Conservation (phyloP, 2,113 vertebrate genomes). For the Herpetotheres cachinnans region DNA sequence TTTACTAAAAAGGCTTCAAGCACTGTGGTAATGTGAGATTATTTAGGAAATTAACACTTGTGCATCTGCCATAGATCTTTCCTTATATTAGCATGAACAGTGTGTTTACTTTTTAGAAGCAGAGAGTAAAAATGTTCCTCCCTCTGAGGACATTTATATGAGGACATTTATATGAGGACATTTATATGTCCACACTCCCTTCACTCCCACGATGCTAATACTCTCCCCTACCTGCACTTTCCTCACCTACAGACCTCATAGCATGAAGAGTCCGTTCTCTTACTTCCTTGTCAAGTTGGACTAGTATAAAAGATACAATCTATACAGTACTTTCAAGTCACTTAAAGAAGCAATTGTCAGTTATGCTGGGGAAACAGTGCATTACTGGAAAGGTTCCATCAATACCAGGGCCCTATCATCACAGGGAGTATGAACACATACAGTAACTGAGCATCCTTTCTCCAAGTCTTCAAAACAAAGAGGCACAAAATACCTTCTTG, state of each 20-base stretch:
- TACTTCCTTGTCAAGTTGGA: background rate
- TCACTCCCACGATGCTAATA: background rate
- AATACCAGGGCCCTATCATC: background rate
- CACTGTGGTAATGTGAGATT: conserved; percentile 62
- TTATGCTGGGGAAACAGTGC: background rate
- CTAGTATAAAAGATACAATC: background rate
- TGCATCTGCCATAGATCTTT: conserved; percentile 62
- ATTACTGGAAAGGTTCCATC: background rate
- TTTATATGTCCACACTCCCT: background rate
- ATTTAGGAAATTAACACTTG: conserved; percentile 75
- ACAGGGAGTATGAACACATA: background rate
- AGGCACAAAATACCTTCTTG: background rate
- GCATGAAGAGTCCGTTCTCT: background rate
- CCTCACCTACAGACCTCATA: background rate
- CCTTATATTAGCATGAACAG: background rate
- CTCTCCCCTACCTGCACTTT: background rate
- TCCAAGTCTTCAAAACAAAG: background rate
- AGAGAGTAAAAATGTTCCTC: background rate
- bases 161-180: background rate
- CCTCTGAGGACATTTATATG: background rate
- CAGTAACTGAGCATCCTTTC: background rate
- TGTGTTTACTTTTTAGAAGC: background rate
- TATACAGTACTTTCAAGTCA: background rate
- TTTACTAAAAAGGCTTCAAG: background rate
- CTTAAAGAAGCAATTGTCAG: background rate